These are phyloP conservation scores for Agrypnus murinus DNA, from an alignment of 2,888 invertebrate species.

Conservation along the genomic window DNA sequence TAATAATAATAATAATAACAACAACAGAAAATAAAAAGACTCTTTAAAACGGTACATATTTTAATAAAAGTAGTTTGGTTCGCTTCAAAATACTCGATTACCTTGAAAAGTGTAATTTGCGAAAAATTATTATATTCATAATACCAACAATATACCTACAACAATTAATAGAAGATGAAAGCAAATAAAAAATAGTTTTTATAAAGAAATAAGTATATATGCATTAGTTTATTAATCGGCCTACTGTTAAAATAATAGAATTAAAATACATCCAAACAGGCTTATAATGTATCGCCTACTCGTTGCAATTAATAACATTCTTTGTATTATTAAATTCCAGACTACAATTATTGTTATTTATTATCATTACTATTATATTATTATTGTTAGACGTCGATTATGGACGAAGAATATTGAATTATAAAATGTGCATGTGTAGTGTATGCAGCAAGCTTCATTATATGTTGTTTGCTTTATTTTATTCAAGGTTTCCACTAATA, in stretches of 20 bases:
- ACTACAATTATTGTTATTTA: conserved; percentile 10
- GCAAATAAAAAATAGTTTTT: conserved; percentile 21
- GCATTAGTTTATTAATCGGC: conserved; percentile 11
- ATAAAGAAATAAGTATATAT: too few relatives aligned
- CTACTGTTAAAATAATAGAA: conserved; percentile 17
- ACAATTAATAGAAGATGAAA: too few relatives aligned
- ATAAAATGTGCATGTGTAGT: too few relatives aligned
- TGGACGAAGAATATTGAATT: too few relatives aligned
- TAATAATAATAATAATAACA: too few relatives aligned
- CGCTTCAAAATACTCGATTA: conserved; percentile 23
- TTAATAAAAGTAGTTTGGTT: conserved; percentile 27
- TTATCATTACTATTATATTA: too few relatives aligned
- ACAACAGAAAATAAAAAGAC: not conserved
- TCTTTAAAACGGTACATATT: conserved; percentile 31
- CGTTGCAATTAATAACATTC: conserved; percentile 8
- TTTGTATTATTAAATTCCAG: conserved; percentile 19
- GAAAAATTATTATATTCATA: conserved; percentile 17
- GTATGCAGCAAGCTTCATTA: too few relatives aligned
- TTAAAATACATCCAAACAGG: conserved; percentile 9
- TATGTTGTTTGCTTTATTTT: too few relatives aligned
- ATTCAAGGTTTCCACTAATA: too few relatives aligned
- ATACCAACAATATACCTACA: conserved; percentile 13
- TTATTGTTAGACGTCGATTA: too few relatives aligned
- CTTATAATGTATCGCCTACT: conserved; percentile 2
- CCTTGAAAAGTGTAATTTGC: conserved; percentile 28